These are phyloP conservation scores for Pyrrhosoma nymphula DNA, from an alignment of 2,888 invertebrate species.

Conservation along the genomic window DNA sequence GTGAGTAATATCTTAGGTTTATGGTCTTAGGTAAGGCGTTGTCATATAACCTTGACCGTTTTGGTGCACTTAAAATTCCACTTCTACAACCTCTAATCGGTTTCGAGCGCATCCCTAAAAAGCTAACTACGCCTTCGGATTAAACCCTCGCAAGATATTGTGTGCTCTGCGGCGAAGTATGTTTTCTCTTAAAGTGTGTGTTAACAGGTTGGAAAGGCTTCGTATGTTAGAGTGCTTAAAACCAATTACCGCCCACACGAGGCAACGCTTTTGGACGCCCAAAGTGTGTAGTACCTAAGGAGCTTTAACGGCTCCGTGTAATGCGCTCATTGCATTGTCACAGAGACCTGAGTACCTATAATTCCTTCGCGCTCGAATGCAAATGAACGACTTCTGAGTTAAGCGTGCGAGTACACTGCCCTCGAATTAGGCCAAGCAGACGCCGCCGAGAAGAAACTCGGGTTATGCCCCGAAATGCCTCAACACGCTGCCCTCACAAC, in stretches of 20 bases:
- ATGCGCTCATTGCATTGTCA: not conserved
- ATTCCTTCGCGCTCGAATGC: not conserved
- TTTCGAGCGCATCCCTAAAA: no score
- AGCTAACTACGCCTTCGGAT: not conserved
- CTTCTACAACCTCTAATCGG: no score
- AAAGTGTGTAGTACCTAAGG: not conserved
- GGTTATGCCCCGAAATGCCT: not conserved
- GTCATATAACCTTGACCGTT: no score
- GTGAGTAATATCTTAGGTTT: no score
- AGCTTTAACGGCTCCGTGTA: not conserved
- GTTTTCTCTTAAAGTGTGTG: not conserved
- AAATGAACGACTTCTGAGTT: not conserved
- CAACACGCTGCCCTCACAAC: not conserved
- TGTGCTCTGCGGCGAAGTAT: no score
- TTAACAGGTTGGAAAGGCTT: not conserved
- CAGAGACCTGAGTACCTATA: not conserved
- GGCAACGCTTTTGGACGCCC: not conserved
- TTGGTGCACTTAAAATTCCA: no score
- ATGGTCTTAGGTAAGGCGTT: no score
- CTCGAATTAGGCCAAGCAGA: not conserved
- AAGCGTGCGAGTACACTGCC: not conserved
- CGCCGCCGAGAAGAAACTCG: not conserved
- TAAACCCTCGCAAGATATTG: not conserved
- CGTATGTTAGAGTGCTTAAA: not conserved
- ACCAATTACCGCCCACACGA: not conserved